phyloP scores from a whole-genome alignment of 2,797 vertebrate species.

The Gymnocypris eckloni region DNA sequence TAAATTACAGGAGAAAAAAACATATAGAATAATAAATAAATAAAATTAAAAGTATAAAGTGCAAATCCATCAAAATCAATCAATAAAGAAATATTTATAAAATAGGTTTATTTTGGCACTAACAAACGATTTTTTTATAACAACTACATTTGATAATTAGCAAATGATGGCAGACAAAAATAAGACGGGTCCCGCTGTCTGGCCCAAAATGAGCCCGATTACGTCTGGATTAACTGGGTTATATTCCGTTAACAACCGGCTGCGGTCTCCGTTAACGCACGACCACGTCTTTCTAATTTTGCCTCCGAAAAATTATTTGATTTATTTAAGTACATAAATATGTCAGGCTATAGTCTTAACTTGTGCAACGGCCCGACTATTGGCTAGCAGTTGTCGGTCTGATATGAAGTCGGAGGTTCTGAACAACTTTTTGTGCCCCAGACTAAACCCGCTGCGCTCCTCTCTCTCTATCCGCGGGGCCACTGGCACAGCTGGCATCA shows the following conservation, averaged over 20 bases:
- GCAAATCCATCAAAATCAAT: neutral
- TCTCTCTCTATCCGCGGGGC: conserved; percentile 25
- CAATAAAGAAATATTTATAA: too few species aligned
- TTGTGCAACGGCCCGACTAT: neutral
- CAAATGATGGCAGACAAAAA: neutral
- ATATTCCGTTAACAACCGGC: conserved; percentile 15
- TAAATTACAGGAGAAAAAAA: neutral
- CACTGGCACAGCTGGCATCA: conserved; percentile 43
- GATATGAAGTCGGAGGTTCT: conserved; percentile 15
- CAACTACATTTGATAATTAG: neutral
- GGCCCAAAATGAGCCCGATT: conserved; percentile 13
- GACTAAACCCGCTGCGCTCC: conserved; percentile 14
- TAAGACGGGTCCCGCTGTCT: neutral
- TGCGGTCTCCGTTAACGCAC: conserved; percentile 15
- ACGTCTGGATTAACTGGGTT: conserved; percentile 32
- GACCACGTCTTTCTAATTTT: neutral
- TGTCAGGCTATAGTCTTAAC: conserved; percentile 3
- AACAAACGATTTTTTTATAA: neutral
- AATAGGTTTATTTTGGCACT: neutral
- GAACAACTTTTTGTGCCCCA: conserved; percentile 36
- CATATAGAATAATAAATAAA: neutral
- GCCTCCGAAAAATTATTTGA: neutral
- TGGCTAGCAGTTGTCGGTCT: neutral
- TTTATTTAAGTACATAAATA: neutral
- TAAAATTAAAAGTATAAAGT: neutral